Conservation (phyloP, 2,888 invertebrate genomes). For the Seira sanloemensis region DNA sequence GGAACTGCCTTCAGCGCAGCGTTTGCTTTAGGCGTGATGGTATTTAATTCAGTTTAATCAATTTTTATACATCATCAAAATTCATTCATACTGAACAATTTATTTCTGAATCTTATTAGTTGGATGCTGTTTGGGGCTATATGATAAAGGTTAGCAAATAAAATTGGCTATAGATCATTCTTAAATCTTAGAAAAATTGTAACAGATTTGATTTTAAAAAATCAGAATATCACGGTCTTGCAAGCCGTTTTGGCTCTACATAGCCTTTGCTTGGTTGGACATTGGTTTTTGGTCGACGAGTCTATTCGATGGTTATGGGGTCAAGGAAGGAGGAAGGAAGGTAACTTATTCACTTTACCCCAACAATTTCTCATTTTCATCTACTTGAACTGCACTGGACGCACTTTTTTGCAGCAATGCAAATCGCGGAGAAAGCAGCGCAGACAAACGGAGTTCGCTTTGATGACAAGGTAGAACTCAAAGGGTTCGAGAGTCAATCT, state of each 20-base stretch:
- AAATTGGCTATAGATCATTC: not conserved
- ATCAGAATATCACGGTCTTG: constrained; percentile 80
- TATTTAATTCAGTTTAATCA: not conserved
- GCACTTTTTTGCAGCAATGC: not conserved
- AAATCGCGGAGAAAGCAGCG: constrained; percentile 75
- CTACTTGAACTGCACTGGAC: not conserved
- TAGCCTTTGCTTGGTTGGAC: constrained; percentile 83
- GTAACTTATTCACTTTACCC: constrained; percentile 75
- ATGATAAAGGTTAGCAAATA: constrained; percentile 79
- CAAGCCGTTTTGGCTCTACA: constrained; percentile 89
- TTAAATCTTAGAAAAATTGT: not conserved
- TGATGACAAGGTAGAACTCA: constrained; percentile 50
- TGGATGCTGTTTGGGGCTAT: constrained; percentile 90
- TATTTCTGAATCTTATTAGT: constrained; percentile 64
- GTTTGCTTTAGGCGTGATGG: constrained; percentile 82
- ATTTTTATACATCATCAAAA: not conserved
- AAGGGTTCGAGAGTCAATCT: not conserved
- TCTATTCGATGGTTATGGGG: constrained; percentile 93
- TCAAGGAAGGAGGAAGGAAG: constrained; percentile 84
- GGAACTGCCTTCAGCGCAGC: constrained; percentile 86
- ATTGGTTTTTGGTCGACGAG: constrained; percentile 89
- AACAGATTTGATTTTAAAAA: too few relatives aligned
- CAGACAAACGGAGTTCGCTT: constrained; percentile 31
- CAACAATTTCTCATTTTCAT: constrained; percentile 76
- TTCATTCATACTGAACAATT: not conserved